Evolutionary conservation across 2,888 invertebrate species (phyloP), one percentile per base, ranked within the genome.

Genomic region (Brenthis hecate): DNA sequence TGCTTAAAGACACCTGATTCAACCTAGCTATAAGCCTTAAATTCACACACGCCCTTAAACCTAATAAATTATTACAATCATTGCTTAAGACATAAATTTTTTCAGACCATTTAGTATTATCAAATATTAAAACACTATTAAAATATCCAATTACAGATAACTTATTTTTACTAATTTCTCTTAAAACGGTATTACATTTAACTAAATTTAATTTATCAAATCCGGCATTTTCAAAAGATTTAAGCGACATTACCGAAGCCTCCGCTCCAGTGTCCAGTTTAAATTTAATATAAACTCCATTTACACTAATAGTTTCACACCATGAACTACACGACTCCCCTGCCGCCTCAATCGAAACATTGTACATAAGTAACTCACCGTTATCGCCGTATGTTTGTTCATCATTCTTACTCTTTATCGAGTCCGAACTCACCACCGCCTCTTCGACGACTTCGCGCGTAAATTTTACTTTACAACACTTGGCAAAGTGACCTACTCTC

Each of bases 21-120:
- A 56, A n/a, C 8, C 56, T 13, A n/a, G 43, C 36, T n/a, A 56
- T 56, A 2, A 56, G n/a, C 13, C 36, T 14, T 56, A 56, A 56
- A 11, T 56, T n/a, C n/a, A 36, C 16, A n/a, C 56, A 56, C 5
- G 56, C 56, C 6, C n/a, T 32, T 36, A 56, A 56, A 19, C 19
- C 19, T 19, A 19, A 19, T 19, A 19, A 19, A 19, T 57, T 57
- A n/a, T 57, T 57, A 36, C 56, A 57, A n/a, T 57, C 43, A 57
- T n/a, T 16, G 32, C n/a, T 8, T n/a, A 57, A n/a, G 32, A 57
- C 56, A 57, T n/a, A 57, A 57, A n/a, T 57, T 57, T 57, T 57
- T 57, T 57, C n/a, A 51, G 11, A n/a, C 6, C n/a, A n/a, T 1
- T 14, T n/a, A 16, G 14, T 6, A 14, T 51, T 16, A n/a, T 51